These are phyloP conservation scores for Galago senegalensis DNA, from an alignment of 2,797 vertebrate genomes.

Conservation along the genomic window DNA sequence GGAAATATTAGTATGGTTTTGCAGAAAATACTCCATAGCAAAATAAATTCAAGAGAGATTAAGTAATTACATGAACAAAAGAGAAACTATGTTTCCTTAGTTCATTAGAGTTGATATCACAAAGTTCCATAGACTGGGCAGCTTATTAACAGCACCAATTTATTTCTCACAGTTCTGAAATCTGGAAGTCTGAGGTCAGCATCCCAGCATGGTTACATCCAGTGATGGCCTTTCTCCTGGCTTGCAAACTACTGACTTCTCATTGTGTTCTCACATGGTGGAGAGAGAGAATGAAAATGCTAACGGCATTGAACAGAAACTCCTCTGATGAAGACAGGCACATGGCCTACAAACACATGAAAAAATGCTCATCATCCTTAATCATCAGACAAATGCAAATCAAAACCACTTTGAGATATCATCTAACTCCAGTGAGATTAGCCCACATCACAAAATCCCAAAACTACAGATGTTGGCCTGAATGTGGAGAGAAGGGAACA, in stretches of 20 bases:
- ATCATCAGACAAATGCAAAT: too few relatives aligned
- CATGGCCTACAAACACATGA: too few relatives aligned
- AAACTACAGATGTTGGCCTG: too few relatives aligned
- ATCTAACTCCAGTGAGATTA: too few relatives aligned
- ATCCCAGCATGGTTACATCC: too few relatives aligned
- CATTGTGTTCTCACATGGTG: neutral
- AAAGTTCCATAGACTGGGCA: too few relatives aligned
- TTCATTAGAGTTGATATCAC: neutral
- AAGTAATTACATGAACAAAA: neutral
- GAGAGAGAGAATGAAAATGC: neutral
- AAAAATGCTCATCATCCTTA: too few relatives aligned
- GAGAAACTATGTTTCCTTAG: neutral
- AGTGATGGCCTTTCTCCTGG: neutral
- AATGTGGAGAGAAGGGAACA: too few relatives aligned
- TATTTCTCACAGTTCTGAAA: too few relatives aligned
- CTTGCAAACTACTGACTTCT: neutral
- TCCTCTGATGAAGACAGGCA: too few relatives aligned
- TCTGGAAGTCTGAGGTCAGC: neutral
- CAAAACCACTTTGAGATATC: too few relatives aligned
- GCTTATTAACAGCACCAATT: neutral
- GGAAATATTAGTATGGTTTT: neutral
- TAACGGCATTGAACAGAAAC: neutral
- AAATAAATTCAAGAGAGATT: neutral
- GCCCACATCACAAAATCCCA: too few relatives aligned
- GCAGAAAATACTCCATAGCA: neutral